Evolutionary conservation across 2,888 invertebrate species (phyloP).

Genomic region (Apamea anceps): DNA sequence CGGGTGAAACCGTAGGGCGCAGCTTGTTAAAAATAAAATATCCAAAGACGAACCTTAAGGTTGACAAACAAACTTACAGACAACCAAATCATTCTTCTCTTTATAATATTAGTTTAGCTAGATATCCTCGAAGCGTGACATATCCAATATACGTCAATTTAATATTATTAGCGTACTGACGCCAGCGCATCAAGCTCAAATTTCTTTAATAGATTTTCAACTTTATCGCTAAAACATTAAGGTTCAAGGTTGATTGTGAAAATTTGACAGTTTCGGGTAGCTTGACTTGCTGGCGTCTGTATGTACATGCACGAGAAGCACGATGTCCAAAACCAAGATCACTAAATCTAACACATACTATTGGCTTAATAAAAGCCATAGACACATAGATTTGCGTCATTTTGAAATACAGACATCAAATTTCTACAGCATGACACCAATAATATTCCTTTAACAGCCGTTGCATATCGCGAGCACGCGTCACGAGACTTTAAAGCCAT

Average conservation of each 20-base stretch:
- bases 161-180: background rate
- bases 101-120: background rate
- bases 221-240: too few relatives aligned
- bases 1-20: too few relatives aligned
- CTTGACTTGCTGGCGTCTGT: too few relatives aligned
- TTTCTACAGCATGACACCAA: background rate
- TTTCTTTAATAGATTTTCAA: too few relatives aligned
- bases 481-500: background rate
- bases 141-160: background rate
- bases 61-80: too few relatives aligned
- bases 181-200: too few relatives aligned
- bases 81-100: too few relatives aligned
- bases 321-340: background rate
- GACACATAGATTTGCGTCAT: background rate
- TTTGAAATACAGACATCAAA: background rate
- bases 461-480: background rate
- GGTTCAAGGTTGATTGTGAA: too few relatives aligned
- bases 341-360: background rate
- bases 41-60: too few relatives aligned
- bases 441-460: background rate
- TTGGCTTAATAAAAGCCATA: background rate
- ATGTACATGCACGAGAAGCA: background rate
- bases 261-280: too few relatives aligned
- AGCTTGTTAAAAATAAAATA: too few relatives aligned
- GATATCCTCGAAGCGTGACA: background rate